These are phyloP conservation scores for Amblyjoppa fuscipennis DNA, from an alignment of 2,888 invertebrate genomes.

Conservation along the genomic window DNA sequence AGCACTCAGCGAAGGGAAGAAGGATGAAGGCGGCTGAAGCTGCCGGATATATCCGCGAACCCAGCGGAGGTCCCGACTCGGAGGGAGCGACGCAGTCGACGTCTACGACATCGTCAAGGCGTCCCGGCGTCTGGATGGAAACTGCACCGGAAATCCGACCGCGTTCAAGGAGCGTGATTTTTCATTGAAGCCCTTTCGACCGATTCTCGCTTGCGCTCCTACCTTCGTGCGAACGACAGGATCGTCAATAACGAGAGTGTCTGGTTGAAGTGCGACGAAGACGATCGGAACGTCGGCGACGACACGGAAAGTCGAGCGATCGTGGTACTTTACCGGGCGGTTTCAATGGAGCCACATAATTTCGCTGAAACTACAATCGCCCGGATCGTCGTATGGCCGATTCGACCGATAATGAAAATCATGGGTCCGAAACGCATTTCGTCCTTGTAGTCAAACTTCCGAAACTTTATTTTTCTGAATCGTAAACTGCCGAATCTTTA, in stretches of 20 bases:
- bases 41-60: slow-evolving; percentile 15
- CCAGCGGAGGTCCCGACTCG: not conserved
- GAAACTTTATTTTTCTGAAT: no score
- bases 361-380: no score
- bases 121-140: slow-evolving; percentile 24
- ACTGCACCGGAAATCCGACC: slow-evolving; percentile 57
- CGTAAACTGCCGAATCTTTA: no score
- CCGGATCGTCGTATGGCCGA: no score
- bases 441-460: no score
- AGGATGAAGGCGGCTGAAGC: slow-evolving; percentile 15
- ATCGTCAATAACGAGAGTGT: not conserved
- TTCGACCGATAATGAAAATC: no score
- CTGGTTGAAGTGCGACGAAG: not conserved
- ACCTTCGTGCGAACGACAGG: slow-evolving; percentile 13
- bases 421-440: no score
- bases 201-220: not conserved
- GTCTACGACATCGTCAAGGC: slow-evolving; percentile 16
- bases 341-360: slow-evolving; percentile 38
- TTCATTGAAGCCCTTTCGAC: slow-evolving; percentile 49
- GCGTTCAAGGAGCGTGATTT: slow-evolving; percentile 62
- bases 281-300: slow-evolving; percentile 2
- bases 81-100: not conserved
- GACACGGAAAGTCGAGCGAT: slow-evolving; percentile 43
- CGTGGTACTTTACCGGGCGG: slow-evolving; percentile 52
- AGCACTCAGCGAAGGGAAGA: slow-evolving; percentile 14